These are phyloP conservation scores for Perithous albicinctus DNA, from an alignment of 2,888 invertebrate genomes.

Conservation along the genomic window DNA sequence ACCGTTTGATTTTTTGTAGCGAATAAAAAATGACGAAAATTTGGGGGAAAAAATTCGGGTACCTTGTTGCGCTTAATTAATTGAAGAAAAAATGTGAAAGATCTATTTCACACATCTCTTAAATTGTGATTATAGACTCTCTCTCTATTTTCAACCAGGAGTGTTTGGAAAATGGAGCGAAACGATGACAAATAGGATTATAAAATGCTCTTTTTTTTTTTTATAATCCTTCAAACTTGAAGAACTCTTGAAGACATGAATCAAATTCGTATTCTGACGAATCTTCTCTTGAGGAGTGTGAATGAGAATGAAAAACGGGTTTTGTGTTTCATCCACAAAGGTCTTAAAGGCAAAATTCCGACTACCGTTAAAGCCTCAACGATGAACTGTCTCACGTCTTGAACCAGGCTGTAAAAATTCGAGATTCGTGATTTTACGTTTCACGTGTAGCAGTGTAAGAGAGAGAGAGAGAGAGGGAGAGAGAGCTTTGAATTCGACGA, in stretches of 20 bases:
- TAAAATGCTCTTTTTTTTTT: constrained; percentile 18
- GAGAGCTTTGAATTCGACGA: constrained; percentile 70
- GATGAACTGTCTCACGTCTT: not conserved
- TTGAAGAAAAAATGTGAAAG: too few species aligned
- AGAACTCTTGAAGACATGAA: not conserved
- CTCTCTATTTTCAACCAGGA: not conserved
- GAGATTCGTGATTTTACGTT: constrained; percentile 44
- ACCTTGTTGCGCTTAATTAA: too few species aligned
- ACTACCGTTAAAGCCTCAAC: constrained; percentile 42
- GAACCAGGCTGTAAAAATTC: constrained; percentile 37
- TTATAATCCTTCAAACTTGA: not conserved
- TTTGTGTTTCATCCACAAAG: constrained; percentile 3
- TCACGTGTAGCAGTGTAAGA: too few species aligned
- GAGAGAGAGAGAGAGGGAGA: too few species aligned
- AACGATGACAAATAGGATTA: constrained; percentile 50
- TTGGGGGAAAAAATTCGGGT: too few species aligned
- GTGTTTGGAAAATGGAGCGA: constrained; percentile 12
- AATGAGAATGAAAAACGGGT: constrained; percentile 25
- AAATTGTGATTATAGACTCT: too few species aligned
- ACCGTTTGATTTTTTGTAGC: too few species aligned
- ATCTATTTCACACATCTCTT: too few species aligned
- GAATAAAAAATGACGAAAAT: too few species aligned
- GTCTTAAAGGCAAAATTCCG: constrained; percentile 18
- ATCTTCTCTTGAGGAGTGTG: not conserved
- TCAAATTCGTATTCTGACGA: not conserved